Evolutionary conservation across 92 coral and sea anemone genomes (phyloP).

Genomic region (Palythoa caribaeorum): DNA sequence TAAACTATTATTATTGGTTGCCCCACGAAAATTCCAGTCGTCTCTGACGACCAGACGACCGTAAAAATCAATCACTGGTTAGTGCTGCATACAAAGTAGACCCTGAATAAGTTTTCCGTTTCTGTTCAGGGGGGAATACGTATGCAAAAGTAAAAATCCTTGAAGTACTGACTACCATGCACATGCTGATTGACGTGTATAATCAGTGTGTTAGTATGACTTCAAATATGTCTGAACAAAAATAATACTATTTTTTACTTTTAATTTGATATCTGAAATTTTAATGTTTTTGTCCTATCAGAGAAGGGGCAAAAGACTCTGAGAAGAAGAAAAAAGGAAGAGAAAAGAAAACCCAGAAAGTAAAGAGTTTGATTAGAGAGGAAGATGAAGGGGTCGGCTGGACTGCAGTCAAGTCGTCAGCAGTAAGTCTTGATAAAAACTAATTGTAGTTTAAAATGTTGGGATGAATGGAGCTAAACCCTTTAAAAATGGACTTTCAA

Average conservation of each 20-base stretch:
- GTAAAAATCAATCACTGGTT: too few relatives aligned
- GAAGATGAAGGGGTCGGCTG: constrained; percentile 82
- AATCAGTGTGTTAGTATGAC: constrained; percentile 5
- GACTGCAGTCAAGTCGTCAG: constrained; percentile 82
- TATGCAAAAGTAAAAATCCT: constrained; percentile 57
- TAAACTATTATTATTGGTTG: too few relatives aligned
- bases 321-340: constrained; percentile 68
- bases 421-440: constrained; percentile 19
- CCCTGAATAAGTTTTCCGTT: constrained; percentile 52
- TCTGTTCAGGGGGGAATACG: constrained; percentile 65
- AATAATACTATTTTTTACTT: too few relatives aligned
- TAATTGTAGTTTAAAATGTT: neutral
- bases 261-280: neutral
- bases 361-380: constrained; percentile 64
- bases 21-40: too few relatives aligned
- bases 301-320: constrained; percentile 69
- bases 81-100: constrained; percentile 69
- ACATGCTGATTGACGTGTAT: neutral
- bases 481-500: too few relatives aligned
- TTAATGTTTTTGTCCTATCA: constrained; percentile 1
- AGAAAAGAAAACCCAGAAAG: constrained; percentile 71
- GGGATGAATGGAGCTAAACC: too few relatives aligned
- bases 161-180: constrained; percentile 6
- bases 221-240: neutral
- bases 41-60: too few relatives aligned